phyloP scores from a whole-genome alignment of 2,888 invertebrate genomes.

The Hartigia nigra region DNA sequence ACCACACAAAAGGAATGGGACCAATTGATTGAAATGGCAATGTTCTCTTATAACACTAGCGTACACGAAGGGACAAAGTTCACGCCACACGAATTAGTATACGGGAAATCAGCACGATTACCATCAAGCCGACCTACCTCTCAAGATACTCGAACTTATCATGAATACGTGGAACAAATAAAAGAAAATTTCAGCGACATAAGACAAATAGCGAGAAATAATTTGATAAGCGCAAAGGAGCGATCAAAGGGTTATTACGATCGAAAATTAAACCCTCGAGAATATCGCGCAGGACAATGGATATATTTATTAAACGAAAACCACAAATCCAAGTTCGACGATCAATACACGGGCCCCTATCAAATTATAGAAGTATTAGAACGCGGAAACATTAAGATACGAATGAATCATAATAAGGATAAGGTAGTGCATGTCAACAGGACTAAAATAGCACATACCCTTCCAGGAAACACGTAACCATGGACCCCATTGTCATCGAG shows the following conservation, averaged over 20 bases:
- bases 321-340: slow-evolving; percentile 23
- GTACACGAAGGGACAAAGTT: slow-evolving; percentile 17
- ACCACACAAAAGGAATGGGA: slow-evolving; percentile 29
- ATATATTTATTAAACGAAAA: slow-evolving; percentile 27
- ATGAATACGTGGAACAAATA: slow-evolving; percentile 20
- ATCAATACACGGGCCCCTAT: slow-evolving; percentile 27
- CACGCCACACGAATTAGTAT: slow-evolving; percentile 23
- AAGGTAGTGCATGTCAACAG: too few relatives aligned
- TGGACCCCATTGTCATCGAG: too few relatives aligned
- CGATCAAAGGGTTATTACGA: slow-evolving; percentile 28
- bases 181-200: slow-evolving; percentile 15
- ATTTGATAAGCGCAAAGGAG: slow-evolving; percentile 25
- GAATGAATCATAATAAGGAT: too few relatives aligned
- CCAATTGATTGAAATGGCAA: slow-evolving; percentile 20
- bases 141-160: slow-evolving; percentile 17
- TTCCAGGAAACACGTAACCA: too few relatives aligned
- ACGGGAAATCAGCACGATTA: slow-evolving; percentile 20
- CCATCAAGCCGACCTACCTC: too few relatives aligned
- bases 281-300: slow-evolving; percentile 22
- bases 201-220: slow-evolving; percentile 19
- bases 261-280: slow-evolving; percentile 18
- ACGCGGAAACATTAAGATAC: slow-evolving; percentile 16
- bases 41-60: slow-evolving; percentile 25
- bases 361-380: slow-evolving; percentile 17
- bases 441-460: too few relatives aligned